phyloP scores from a whole-genome alignment of 2,888 invertebrate genomes.

The Lacanobia wlatinum region DNA sequence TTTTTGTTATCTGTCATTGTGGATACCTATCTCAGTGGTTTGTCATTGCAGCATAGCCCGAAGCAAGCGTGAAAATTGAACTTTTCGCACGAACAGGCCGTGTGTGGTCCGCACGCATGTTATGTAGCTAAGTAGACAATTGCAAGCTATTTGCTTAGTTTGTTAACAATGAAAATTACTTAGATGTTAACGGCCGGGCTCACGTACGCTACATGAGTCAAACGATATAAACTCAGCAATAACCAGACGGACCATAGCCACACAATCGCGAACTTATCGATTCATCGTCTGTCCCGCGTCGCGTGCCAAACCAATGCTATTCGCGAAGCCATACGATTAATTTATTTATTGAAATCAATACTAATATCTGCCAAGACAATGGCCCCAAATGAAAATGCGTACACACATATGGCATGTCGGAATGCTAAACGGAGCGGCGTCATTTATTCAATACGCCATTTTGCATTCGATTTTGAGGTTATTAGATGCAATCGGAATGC shows the following conservation, averaged over 20 bases:
- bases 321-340: conserved; percentile 87
- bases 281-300: conserved; percentile 85
- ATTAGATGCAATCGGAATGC: conserved; percentile 90
- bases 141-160: conserved; percentile 74
- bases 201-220: conserved; percentile 87
- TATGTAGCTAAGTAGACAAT: conserved; percentile 52
- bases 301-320: conserved; percentile 90
- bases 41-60: background rate
- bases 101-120: conserved; percentile 58
- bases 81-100: conserved; percentile 20
- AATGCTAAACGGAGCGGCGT: conserved; percentile 89
- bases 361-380: conserved; percentile 90
- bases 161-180: conserved; percentile 85
- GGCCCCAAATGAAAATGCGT: conserved; percentile 90
- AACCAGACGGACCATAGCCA: conserved; percentile 80
- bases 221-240: conserved; percentile 81
- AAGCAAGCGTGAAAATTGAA: conserved; percentile 6
- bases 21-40: background rate
- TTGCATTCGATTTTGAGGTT: conserved; percentile 90
- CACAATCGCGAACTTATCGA: conserved; percentile 84
- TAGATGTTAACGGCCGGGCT: conserved; percentile 86
- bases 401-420: conserved; percentile 88
- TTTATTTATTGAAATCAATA: conserved; percentile 91
- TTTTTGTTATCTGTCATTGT: background rate
- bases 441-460: conserved; percentile 89